Evolutionary conservation across 1,140 invertebrate genomes (phyloP).

Genomic region (Wasmannia auropunctata): DNA sequence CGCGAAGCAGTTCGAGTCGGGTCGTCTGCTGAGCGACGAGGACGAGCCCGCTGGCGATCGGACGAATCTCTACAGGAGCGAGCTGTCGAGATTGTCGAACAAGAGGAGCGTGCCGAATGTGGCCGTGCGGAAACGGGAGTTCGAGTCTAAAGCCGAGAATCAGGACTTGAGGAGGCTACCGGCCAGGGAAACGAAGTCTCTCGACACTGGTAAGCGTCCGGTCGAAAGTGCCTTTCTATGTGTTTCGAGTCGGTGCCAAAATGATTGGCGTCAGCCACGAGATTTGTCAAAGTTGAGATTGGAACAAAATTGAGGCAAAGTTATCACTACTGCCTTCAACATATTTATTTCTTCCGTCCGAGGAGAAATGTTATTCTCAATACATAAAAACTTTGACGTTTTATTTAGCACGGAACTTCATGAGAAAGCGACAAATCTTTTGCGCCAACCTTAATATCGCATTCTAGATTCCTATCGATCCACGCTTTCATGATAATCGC

Average conservation of each 20-base stretch:
- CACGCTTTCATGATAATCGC: not conserved
- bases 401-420: not conserved
- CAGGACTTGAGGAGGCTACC: constrained; percentile 76
- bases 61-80: constrained; percentile 90
- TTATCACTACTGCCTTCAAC: not conserved
- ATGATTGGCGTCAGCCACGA: not conserved
- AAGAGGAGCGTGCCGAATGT: constrained; percentile 91
- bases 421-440: not conserved
- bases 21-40: constrained; percentile 85
- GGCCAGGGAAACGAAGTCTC: constrained; percentile 72
- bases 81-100: constrained; percentile 89
- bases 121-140: constrained; percentile 90
- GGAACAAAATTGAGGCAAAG: not conserved
- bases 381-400: not conserved
- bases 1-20: constrained; percentile 91
- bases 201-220: constrained; percentile 78
- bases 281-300: not conserved
- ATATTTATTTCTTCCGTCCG: not conserved
- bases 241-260: not conserved
- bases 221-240: not conserved
- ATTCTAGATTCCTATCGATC: not conserved
- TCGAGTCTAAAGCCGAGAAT: constrained; percentile 87
- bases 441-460: not conserved
- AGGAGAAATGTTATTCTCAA: not conserved
- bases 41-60: constrained; percentile 87